Evolutionary conservation across 2,113 vertebrate species (phyloP).

Genomic region (Heterochromis multidens): DNA sequence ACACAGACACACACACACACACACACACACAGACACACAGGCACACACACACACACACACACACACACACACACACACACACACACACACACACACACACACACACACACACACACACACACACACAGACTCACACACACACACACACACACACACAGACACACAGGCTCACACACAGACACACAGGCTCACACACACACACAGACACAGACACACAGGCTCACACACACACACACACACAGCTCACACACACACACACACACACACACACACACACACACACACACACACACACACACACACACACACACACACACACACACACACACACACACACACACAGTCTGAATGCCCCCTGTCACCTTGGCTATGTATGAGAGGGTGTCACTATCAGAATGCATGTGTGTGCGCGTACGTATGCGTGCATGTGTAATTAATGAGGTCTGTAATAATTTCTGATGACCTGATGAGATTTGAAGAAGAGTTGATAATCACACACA

Average conservation of each 20-base stretch:
- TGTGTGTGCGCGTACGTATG: neutral
- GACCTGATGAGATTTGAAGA: conserved; percentile 6
- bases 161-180: neutral
- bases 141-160: neutral
- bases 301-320: neutral
- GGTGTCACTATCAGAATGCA: too few relatives aligned
- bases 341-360: neutral
- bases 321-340: neutral
- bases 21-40: too few relatives aligned
- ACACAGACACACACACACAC: too few relatives aligned
- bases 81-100: neutral
- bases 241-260: too few relatives aligned
- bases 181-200: neutral
- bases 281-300: neutral
- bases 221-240: too few relatives aligned
- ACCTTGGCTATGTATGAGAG: neutral
- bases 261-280: neutral
- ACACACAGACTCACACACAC: neutral
- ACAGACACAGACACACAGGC: neutral
- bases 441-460: conserved; percentile 24
- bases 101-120: neutral
- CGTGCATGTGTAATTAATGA: conserved; percentile 4
- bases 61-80: neutral
- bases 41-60: neutral
- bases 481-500: conserved; percentile 5